Conservation (phyloP, 2,797 vertebrate genomes). For the Eupleurogrammus muticus region DNA sequence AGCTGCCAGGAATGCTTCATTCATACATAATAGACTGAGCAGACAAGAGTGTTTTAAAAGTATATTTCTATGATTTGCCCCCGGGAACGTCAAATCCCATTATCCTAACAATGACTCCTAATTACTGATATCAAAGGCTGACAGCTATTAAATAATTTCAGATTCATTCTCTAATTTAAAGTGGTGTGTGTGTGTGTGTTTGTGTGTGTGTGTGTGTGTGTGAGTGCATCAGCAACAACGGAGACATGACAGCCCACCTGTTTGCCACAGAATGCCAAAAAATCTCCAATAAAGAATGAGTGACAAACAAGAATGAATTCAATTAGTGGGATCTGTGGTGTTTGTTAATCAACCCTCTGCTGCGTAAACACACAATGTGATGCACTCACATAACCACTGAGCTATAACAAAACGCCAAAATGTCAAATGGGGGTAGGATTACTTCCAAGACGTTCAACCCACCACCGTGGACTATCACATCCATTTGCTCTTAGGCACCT, state of each 20-base stretch:
- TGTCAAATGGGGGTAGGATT: constrained; percentile 48
- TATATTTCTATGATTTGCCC: constrained; percentile 37
- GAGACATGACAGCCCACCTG: constrained; percentile 76
- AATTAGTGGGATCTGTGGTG: constrained; percentile 72
- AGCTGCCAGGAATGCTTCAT: constrained; percentile 19
- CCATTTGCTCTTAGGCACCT: constrained; percentile 28
- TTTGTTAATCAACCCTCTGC: constrained; percentile 70
- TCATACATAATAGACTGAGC: constrained; percentile 36
- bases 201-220: constrained; percentile 51
- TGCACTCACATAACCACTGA: constrained; percentile 16
- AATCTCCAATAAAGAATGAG: constrained; percentile 70
- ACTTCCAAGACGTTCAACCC: constrained; percentile 42
- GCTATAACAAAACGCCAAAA: constrained; percentile 48
- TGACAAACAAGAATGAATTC: constrained; percentile 76
- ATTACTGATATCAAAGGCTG: constrained; percentile 73
- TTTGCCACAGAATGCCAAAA: constrained; percentile 74
- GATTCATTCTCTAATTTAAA: constrained; percentile 70
- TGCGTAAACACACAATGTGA: constrained; percentile 36
- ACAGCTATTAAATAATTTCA: constrained; percentile 73
- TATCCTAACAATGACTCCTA: constrained; percentile 77
- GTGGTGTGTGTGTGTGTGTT: constrained; percentile 48
- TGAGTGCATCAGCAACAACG: constrained; percentile 51
- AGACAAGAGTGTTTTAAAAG: constrained; percentile 42
- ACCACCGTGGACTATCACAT: constrained; percentile 12
- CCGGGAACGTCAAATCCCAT: constrained; percentile 65